Evolutionary conservation across 2,113 vertebrate genomes (phyloP).

Genomic region (Hucho hucho): DNA sequence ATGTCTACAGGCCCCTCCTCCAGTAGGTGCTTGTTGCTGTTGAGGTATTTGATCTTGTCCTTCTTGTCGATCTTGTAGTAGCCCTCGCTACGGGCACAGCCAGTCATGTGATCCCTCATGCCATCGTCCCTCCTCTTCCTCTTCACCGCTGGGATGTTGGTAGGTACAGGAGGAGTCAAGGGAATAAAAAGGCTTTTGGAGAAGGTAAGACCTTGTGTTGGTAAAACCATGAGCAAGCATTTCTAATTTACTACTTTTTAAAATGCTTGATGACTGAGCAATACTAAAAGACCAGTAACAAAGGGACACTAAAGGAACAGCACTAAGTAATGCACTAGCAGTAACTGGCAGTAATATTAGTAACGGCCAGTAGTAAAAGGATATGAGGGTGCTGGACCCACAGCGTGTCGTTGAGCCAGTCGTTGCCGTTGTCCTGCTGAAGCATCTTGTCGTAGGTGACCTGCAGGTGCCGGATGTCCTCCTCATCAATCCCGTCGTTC

Average conservation of each 20-base stretch:
- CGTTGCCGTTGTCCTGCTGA: conserved; percentile 94
- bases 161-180: conserved; percentile 88
- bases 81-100: conserved; percentile 94
- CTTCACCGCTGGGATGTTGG: conserved; percentile 87
- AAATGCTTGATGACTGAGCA: background rate
- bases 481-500: conserved; percentile 95
- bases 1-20: conserved; percentile 92
- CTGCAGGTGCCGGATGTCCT: conserved; percentile 91
- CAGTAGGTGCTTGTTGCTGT: conserved; percentile 85
- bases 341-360: background rate
- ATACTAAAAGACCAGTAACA: background rate
- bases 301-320: background rate
- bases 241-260: background rate
- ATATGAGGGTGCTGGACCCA: conserved; percentile 99
- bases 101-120: conserved; percentile 91
- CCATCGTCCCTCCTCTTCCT: conserved; percentile 92
- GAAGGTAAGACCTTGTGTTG: background rate
- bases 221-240: background rate
- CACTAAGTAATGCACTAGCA: background rate
- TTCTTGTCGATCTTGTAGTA: conserved; percentile 99
- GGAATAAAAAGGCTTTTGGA: conserved; percentile 37
- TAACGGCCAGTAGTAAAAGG: conserved; percentile 75
- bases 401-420: conserved; percentile 98
- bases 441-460: conserved; percentile 93
- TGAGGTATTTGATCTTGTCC: conserved; percentile 97